phyloP scores from a whole-genome alignment of 2,797 vertebrate genomes.

The Buphagus erythrorhynchus region DNA sequence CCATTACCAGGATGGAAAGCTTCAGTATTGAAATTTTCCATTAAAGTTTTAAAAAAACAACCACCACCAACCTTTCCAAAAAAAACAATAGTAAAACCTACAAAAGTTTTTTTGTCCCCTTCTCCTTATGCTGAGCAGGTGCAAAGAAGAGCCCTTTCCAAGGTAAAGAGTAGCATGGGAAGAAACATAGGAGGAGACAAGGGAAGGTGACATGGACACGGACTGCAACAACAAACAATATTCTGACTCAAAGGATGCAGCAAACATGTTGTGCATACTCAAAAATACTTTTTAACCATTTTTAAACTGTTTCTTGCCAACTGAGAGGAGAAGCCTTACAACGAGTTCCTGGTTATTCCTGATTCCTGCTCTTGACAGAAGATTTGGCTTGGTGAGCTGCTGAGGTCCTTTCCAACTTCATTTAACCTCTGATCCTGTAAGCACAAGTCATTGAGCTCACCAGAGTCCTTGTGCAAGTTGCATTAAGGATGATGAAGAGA shows the following conservation, averaged over 20 bases:
- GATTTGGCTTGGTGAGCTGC: neutral
- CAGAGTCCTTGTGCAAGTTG: too few relatives aligned
- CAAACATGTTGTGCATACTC: neutral
- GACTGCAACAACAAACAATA: neutral
- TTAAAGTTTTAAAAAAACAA: neutral
- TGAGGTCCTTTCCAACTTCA: neutral
- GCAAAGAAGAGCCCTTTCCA: neutral
- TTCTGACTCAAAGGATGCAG: neutral
- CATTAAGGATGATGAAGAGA: neutral
- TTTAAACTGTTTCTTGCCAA: neutral
- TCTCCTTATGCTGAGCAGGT: neutral
- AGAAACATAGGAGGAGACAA: neutral
- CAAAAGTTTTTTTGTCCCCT: fast-evolving
- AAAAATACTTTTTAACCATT: neutral
- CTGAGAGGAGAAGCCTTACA: neutral
- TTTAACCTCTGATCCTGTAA: neutral
- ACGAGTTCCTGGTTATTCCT: fast-evolving
- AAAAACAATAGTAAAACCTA: neutral
- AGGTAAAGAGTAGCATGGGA: neutral
- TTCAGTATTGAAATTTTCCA: neutral
- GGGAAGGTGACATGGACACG: neutral
- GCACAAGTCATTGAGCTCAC: neutral
- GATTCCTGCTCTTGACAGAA: neutral
- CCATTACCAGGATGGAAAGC: neutral
- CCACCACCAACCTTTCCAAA: neutral